Evolutionary conservation across 1,140 invertebrate genomes (phyloP).

Genomic region (Lepidurus packardi): DNA sequence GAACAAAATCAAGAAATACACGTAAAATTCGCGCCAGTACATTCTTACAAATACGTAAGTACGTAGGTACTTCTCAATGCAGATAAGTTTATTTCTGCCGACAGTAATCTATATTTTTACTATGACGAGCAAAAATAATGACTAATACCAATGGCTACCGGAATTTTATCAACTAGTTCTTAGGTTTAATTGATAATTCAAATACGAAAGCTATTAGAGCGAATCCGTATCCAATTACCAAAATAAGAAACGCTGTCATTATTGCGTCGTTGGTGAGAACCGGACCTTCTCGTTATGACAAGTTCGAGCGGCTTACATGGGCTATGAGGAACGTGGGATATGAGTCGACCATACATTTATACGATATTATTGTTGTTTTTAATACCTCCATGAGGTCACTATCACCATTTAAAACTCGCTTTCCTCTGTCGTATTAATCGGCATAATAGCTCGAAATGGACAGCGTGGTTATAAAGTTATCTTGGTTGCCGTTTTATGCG

Average conservation of each 20-base stretch:
- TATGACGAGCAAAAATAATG: too few species aligned
- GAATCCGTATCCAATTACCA: not conserved
- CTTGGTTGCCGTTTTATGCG: too few species aligned
- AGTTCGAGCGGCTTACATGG: not conserved
- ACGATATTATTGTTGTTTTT: not conserved
- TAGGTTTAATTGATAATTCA: not conserved
- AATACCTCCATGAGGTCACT: not conserved
- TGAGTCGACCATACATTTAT: not conserved
- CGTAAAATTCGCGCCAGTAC: too few species aligned
- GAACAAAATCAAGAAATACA: too few species aligned
- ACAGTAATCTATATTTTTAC: too few species aligned
- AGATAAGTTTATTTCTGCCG: too few species aligned
- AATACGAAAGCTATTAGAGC: not conserved
- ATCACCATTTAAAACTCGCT: not conserved
- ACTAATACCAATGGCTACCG: not conserved
- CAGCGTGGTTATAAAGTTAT: too few species aligned
- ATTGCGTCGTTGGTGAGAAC: not conserved
- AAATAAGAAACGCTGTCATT: not conserved
- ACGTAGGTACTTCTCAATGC: too few species aligned
- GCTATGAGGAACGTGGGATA: not conserved
- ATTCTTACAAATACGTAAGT: too few species aligned
- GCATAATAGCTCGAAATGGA: not conserved
- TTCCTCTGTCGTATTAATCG: not conserved
- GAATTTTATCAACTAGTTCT: not conserved
- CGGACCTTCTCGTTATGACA: not conserved